These are phyloP conservation scores for Bubo bubo DNA, from an alignment of 2,113 vertebrate genomes.

Conservation along the genomic window DNA sequence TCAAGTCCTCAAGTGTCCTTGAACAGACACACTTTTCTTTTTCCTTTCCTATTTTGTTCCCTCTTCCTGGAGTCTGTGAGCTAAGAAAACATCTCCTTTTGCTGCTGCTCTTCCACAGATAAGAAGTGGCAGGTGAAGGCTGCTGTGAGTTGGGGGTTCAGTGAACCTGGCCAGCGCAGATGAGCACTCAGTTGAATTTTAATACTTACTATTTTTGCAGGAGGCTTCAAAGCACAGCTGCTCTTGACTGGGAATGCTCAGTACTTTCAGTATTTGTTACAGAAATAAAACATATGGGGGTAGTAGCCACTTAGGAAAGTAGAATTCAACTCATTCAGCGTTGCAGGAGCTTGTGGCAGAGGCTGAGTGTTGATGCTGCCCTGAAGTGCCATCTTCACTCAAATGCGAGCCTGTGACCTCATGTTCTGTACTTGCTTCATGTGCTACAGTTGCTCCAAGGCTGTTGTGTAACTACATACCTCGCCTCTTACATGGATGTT, in stretches of 20 bases:
- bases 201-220: neutral
- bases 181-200: neutral
- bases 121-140: neutral
- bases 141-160: neutral
- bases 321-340: neutral
- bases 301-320: neutral
- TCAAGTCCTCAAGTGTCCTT: neutral
- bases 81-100: neutral
- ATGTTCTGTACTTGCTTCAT: fast-evolving
- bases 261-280: neutral
- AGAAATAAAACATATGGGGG: neutral
- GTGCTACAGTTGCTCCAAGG: neutral
- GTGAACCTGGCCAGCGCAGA: neutral
- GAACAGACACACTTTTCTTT: neutral
- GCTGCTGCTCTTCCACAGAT: neutral
- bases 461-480: neutral
- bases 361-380: neutral
- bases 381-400: neutral
- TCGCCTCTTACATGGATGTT: fast-evolving
- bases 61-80: fast-evolving
- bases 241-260: neutral
- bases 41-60: neutral
- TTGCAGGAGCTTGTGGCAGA: neutral
- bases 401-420: neutral
- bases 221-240: neutral